Evolutionary conservation across 2,888 invertebrate genomes (phyloP).

Genomic region (Chrysina gloriosa): DNA sequence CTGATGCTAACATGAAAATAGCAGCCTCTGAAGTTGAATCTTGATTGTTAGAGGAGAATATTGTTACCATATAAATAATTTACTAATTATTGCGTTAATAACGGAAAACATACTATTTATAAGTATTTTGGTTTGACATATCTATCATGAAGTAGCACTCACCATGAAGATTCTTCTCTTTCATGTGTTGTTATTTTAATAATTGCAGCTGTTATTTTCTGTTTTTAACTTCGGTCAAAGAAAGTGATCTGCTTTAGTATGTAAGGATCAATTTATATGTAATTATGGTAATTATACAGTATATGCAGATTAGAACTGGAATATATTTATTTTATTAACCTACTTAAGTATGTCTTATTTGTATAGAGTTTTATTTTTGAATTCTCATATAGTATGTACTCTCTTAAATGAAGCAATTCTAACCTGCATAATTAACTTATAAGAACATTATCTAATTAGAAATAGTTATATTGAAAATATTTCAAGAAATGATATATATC

Average conservation of each 20-base stretch:
- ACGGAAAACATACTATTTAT: too few species aligned
- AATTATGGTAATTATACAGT: slow-evolving; percentile 21
- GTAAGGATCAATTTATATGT: slow-evolving; percentile 35
- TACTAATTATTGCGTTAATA: slow-evolving; percentile 15
- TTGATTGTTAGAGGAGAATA: slow-evolving; percentile 28
- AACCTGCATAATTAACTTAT: slow-evolving; percentile 29
- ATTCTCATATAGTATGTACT: slow-evolving; percentile 9
- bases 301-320: slow-evolving; percentile 38
- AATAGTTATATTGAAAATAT: slow-evolving; percentile 32
- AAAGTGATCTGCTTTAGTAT: slow-evolving; percentile 29
- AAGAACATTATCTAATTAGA: slow-evolving; percentile 33
- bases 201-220: not conserved
- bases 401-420: slow-evolving; percentile 9
- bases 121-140: slow-evolving; percentile 9
- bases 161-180: slow-evolving; percentile 10
- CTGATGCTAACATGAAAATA: too few species aligned
- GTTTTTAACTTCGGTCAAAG: slow-evolving; percentile 10
- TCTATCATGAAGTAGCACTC: not conserved
- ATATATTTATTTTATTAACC: slow-evolving; percentile 23
- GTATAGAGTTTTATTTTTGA: slow-evolving; percentile 23
- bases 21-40: not conserved
- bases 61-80: slow-evolving; percentile 34
- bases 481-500: slow-evolving; percentile 1
- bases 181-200: not conserved
- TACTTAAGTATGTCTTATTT: slow-evolving; percentile 17